Conservation (phyloP, 2,797 vertebrate species). For the Macropodus opercularis region DNA sequence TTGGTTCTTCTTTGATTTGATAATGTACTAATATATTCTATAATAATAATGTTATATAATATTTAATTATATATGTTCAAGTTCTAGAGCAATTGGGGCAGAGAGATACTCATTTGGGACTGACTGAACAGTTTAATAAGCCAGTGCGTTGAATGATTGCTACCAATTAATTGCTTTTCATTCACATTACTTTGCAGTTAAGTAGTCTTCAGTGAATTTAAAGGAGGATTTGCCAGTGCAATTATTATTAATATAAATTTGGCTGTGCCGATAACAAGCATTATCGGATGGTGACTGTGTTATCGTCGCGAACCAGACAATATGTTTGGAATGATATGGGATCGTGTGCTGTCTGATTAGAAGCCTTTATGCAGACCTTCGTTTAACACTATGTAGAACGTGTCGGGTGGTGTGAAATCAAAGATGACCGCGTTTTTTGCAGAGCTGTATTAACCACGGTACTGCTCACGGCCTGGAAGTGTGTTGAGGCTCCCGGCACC, state of each 20-base stretch:
- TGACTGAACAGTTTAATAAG: conserved; percentile 60
- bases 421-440: conserved; percentile 33
- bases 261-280: conserved; percentile 22
- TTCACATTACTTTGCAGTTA: conserved; percentile 48
- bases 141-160: conserved; percentile 61
- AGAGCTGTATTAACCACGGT: conserved; percentile 42
- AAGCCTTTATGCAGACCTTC: conserved; percentile 7
- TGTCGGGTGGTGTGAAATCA: conserved; percentile 40
- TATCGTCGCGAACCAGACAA: conserved; percentile 1
- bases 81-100: conserved; percentile 40
- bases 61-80: conserved; percentile 52
- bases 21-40: too few species aligned
- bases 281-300: conserved; percentile 2
- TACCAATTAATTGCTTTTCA: conserved; percentile 66
- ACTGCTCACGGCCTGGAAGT: conserved; percentile 39
- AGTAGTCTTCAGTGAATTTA: conserved; percentile 42
- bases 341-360: conserved; percentile 15
- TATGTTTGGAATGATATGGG: conserved; percentile 23
- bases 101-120: conserved; percentile 61
- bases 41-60: too few species aligned
- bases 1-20: conserved; percentile 9
- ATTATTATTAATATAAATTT: conserved; percentile 25
- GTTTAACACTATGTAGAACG: conserved; percentile 26
- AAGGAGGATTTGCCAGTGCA: conserved; percentile 46
- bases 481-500: conserved; percentile 25